phyloP scores from a whole-genome alignment of 53 echinoderm and acorn worm genomes.

The Echinarachnius parma region DNA sequence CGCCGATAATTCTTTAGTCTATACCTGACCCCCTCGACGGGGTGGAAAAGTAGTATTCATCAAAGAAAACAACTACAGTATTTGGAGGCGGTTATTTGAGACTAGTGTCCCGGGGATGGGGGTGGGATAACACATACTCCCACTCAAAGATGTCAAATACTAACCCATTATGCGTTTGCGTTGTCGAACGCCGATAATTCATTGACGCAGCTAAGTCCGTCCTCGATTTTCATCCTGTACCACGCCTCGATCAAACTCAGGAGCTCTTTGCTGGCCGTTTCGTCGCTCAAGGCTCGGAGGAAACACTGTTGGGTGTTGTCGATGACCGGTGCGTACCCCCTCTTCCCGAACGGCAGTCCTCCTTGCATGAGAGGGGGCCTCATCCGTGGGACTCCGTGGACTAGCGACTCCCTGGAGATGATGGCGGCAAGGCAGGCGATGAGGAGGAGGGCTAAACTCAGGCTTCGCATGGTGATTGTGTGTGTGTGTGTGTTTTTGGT shows the following conservation, averaged over 20 bases:
- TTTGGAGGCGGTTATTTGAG: no score
- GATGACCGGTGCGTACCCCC: background rate
- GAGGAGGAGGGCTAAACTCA: conserved; percentile 44
- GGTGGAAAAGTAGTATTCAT: no score
- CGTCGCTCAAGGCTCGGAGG: conserved; percentile 24
- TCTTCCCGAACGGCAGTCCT: conserved; percentile 41
- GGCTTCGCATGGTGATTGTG: conserved; percentile 50
- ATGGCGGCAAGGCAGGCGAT: conserved; percentile 47
- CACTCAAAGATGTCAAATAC: no score
- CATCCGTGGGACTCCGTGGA: conserved; percentile 29
- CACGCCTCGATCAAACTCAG: conserved; percentile 36
- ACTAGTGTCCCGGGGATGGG: no score
- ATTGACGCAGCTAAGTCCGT: conserved; percentile 40
- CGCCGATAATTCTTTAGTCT: conserved; percentile 33
- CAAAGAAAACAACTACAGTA: no score
- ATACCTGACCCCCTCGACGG: no score
- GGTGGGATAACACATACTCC: no score
- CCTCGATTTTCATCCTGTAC: conserved; percentile 45
- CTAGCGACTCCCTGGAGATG: conserved; percentile 36
- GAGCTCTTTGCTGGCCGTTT: conserved; percentile 30
- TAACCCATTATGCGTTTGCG: conserved; percentile 34
- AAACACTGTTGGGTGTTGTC: conserved; percentile 25
- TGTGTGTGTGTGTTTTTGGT: conserved; percentile 14
- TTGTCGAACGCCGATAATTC: conserved; percentile 37
- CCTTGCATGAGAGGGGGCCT: conserved; percentile 17